phyloP scores from a whole-genome alignment of 2,888 invertebrate species.

The Brachyptera risi region DNA sequence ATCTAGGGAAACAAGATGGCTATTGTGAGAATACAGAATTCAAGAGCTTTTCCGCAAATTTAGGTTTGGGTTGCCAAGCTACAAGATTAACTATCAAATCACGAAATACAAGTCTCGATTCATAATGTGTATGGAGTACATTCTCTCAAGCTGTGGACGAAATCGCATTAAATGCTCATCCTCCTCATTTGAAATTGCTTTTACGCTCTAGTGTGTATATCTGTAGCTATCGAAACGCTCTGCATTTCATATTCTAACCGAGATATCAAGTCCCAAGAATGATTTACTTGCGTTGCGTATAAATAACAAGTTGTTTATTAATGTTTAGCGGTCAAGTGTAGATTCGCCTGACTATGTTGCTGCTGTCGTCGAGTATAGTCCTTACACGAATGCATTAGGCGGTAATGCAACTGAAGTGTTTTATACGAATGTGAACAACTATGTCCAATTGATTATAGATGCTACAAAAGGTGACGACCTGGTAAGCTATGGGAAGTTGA shows the following conservation, averaged over 20 bases:
- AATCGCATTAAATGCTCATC: slow-evolving; percentile 15
- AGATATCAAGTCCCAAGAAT: too few relatives aligned
- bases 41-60: slow-evolving; percentile 4
- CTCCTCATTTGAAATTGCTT: slow-evolving; percentile 17
- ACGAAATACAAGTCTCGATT: background rate
- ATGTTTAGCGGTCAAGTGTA: slow-evolving; percentile 42
- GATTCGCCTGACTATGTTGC: slow-evolving; percentile 53
- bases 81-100: slow-evolving; percentile 11
- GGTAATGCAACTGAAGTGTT: slow-evolving; percentile 35
- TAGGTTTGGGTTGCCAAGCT: background rate
- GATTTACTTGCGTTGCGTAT: background rate
- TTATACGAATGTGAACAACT: slow-evolving; percentile 42
- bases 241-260: too few relatives aligned
- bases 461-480: slow-evolving; percentile 45
- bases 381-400: too few relatives aligned
- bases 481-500: too few relatives aligned
- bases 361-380: slow-evolving; percentile 60
- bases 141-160: background rate
- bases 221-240: too few relatives aligned
- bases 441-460: slow-evolving; percentile 44
- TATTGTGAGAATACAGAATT: background rate
- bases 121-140: background rate
- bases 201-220: too few relatives aligned
- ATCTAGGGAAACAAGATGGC: background rate
- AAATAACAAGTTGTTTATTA: slow-evolving; percentile 1